Percentiles rank a stretch among this genome's conserved stretches.
Conservation (phyloP, 2,797 vertebrate genomes). For the Otus scops region DNA sequence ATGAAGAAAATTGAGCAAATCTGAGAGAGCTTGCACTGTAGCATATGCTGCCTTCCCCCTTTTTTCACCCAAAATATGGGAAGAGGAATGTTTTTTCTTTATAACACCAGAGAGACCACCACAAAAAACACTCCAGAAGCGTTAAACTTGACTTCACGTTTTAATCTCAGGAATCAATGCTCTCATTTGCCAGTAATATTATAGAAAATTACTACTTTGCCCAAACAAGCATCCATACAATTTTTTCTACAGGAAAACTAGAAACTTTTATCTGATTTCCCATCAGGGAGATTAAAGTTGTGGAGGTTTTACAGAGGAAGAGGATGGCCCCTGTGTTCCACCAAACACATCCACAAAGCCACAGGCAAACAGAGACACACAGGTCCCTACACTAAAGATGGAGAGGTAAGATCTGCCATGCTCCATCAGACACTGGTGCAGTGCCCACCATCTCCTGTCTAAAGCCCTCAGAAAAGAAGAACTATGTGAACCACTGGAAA, state of each 20-base stretch:
- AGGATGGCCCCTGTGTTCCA: background rate
- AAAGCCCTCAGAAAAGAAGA: background rate
- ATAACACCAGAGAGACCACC: background rate
- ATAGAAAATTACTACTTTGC: background rate
- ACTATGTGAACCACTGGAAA: background rate
- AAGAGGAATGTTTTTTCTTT: background rate
- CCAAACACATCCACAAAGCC: background rate
- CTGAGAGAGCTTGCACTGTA: background rate
- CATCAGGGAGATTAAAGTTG: background rate
- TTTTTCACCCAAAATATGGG: background rate
- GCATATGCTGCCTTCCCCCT: background rate
- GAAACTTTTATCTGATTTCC: background rate
- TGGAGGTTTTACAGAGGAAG: background rate
- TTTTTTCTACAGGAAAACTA: background rate
- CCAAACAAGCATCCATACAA: background rate
- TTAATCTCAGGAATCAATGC: background rate
- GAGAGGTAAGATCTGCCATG: background rate
- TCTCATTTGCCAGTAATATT: background rate
- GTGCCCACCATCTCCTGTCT: background rate
- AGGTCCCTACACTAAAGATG: background rate
- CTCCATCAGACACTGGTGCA: background rate
- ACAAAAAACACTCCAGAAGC: background rate
- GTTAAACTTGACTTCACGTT: background rate
- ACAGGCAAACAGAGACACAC: background rate
- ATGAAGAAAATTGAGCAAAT: background rate